These are phyloP conservation scores for Melitaea athalia DNA, from an alignment of 2,888 invertebrate species.

Conservation along the genomic window DNA sequence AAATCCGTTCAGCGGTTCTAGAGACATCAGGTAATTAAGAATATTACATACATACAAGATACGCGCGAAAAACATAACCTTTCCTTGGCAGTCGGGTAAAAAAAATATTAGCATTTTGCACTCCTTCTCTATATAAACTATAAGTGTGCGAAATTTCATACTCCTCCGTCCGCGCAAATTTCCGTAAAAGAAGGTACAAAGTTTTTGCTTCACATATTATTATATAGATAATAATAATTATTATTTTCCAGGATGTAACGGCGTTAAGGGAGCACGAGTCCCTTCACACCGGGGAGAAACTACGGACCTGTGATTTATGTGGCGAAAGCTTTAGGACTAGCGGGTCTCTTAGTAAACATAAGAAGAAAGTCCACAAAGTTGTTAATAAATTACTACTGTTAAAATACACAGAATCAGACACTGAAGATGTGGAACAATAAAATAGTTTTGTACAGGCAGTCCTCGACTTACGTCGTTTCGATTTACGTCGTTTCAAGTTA, in stretches of 20 bases:
- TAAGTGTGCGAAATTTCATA: no score
- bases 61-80: no score
- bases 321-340: constrained; percentile 61
- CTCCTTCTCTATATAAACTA: no score
- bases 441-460: background rate
- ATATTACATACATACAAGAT: no score
- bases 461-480: no score
- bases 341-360: constrained; percentile 58
- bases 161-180: no score
- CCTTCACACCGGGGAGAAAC: constrained; percentile 64
- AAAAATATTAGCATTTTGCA: no score
- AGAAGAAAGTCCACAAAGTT: constrained; percentile 53
- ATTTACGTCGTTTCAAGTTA: no score
- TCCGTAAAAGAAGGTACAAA: no score
- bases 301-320: constrained; percentile 62
- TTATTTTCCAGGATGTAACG: constrained; percentile 56
- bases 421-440: background rate
- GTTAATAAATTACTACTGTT: constrained; percentile 28
- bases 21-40: no score
- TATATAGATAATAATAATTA: background rate
- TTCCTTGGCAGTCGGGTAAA: no score
- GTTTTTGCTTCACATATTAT: background rate
- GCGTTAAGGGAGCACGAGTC: constrained; percentile 61
- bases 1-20: no score
- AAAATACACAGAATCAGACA: background rate